Evolutionary conservation across 1,140 invertebrate species (phyloP).

Genomic region (Steinernema feltiae): DNA sequence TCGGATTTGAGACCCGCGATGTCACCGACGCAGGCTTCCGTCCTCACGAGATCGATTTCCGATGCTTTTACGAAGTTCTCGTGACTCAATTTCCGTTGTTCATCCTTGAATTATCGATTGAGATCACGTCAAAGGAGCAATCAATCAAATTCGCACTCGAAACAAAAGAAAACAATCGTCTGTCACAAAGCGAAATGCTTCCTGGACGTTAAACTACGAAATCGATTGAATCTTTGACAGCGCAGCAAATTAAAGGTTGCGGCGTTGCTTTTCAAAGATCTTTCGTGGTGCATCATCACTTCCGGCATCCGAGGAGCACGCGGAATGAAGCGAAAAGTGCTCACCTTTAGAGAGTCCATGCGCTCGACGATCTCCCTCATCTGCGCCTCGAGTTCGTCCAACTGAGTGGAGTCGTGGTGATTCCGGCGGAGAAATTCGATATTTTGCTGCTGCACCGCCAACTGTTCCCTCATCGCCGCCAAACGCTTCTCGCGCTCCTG

Average conservation of each 20-base stretch:
- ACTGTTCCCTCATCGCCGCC: constrained; percentile 26
- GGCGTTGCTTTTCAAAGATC: too few species aligned
- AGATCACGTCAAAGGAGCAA: too few species aligned
- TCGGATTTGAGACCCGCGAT: not conserved
- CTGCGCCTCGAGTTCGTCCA: constrained; percentile 26
- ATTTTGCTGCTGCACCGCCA: constrained; percentile 31
- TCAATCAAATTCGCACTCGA: too few species aligned
- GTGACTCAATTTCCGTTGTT: constrained; percentile 19
- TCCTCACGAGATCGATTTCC: not conserved
- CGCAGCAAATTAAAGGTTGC: too few species aligned
- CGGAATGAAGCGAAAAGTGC: not conserved
- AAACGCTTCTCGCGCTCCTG: constrained; percentile 25
- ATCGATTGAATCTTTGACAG: too few species aligned
- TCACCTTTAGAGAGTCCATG: constrained; percentile 4
- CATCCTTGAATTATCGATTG: constrained; percentile 36
- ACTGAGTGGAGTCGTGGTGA: constrained; percentile 19
- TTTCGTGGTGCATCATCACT: too few species aligned
- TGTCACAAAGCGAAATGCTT: too few species aligned
- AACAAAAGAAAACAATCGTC: too few species aligned
- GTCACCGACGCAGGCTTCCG: not conserved
- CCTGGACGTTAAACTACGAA: too few species aligned
- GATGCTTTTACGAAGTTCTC: constrained; percentile 10
- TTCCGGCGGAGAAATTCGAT: constrained; percentile 20
- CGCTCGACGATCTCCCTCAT: constrained; percentile 24
- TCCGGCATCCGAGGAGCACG: too few species aligned